Conservation (phyloP, 2,113 vertebrate species). For the Hippopotamus amphibius region DNA sequence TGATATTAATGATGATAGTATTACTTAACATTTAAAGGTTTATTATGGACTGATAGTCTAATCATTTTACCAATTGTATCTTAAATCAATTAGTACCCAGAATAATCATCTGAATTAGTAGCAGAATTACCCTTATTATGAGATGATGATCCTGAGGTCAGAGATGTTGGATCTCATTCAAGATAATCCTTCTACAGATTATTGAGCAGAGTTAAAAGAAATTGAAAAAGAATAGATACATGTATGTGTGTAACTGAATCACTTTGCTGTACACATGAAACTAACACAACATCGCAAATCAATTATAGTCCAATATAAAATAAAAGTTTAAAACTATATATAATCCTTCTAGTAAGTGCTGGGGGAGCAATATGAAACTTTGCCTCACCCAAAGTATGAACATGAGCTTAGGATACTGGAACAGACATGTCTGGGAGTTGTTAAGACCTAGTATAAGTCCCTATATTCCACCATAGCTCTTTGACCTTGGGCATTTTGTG, state of each 20-base stretch:
- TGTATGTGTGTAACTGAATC: background rate
- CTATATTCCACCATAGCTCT: background rate
- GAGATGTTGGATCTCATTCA: background rate
- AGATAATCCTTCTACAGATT: background rate
- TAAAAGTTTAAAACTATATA: background rate
- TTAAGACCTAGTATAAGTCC: background rate
- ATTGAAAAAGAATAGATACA: background rate
- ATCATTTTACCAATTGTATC: background rate
- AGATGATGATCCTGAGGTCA: background rate
- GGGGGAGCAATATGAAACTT: background rate
- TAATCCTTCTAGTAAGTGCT: background rate
- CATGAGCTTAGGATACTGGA: background rate
- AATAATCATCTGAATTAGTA: background rate
- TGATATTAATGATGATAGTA: background rate
- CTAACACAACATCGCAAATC: background rate
- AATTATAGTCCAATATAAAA: background rate
- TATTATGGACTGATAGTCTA: background rate
- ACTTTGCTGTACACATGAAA: background rate
- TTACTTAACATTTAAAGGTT: background rate
- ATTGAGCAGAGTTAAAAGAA: background rate
- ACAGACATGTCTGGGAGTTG: background rate
- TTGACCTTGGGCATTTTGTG: background rate
- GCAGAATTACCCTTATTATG: background rate
- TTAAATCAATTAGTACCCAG: background rate
- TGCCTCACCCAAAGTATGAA: background rate